phyloP scores from a whole-genome alignment of 2,888 invertebrate genomes.

The Andrena marginata region DNA sequence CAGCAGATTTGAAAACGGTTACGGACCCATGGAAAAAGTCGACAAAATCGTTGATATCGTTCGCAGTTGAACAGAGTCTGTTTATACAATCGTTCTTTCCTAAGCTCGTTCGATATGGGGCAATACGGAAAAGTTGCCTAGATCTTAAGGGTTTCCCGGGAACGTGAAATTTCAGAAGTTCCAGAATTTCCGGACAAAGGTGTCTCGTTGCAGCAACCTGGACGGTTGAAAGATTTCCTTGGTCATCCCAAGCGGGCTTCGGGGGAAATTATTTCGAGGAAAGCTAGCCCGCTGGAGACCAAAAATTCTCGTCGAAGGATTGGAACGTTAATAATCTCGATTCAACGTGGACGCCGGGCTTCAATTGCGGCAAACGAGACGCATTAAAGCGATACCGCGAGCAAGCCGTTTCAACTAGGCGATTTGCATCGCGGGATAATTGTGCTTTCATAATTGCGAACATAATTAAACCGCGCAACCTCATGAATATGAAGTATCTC shows the following conservation, averaged over 20 bases:
- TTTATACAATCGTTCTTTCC: no score
- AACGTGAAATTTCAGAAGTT: no score
- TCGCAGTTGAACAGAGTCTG: no score
- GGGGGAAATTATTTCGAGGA: background rate
- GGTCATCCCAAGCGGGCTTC: background rate
- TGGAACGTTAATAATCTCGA: background rate
- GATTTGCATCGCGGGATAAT: constrained; percentile 27
- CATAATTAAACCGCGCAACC: constrained; percentile 14
- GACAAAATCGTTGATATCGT: no score
- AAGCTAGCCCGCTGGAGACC: background rate
- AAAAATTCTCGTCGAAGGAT: background rate
- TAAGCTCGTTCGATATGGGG: no score
- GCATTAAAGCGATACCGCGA: background rate
- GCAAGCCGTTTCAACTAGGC: background rate
- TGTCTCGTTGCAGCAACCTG: background rate
- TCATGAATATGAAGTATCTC: constrained; percentile 14
- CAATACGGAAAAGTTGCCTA: no score
- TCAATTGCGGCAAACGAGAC: background rate
- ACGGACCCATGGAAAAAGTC: no score
- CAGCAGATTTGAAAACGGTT: no score
- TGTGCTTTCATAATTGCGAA: constrained; percentile 24
- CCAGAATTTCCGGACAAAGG: no score
- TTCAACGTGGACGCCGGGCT: background rate
- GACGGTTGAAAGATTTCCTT: background rate
- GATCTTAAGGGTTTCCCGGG: no score